Evolutionary conservation across 2,888 invertebrate genomes (phyloP).

Genomic region (Plusia festucae): DNA sequence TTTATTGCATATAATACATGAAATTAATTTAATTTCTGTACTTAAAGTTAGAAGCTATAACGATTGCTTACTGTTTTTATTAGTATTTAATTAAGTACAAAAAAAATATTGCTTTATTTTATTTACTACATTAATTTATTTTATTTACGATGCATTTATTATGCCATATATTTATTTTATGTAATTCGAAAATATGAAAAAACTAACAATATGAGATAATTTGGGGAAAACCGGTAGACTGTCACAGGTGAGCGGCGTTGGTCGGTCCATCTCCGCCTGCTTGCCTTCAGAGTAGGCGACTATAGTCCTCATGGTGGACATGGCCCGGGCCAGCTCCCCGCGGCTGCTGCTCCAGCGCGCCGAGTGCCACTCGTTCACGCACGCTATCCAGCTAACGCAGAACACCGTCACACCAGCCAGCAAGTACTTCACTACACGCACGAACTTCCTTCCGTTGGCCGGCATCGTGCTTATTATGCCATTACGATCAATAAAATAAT

Average conservation of each 20-base stretch:
- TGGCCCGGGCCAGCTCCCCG: slow-evolving; percentile 45
- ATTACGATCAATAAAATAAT: slow-evolving; percentile 55
- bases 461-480: slow-evolving; percentile 69
- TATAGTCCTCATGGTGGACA: slow-evolving; percentile 88
- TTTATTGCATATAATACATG: background rate
- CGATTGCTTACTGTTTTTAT: background rate
- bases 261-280: slow-evolving; percentile 86
- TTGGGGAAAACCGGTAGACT: slow-evolving; percentile 77
- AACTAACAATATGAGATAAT: slow-evolving; percentile 77
- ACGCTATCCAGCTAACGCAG: slow-evolving; percentile 84
- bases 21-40: slow-evolving; percentile 1
- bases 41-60: background rate
- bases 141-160: background rate
- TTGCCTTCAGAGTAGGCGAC: slow-evolving; percentile 90
- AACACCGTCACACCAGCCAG: slow-evolving; percentile 81
- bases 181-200: slow-evolving; percentile 10
- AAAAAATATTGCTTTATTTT: background rate
- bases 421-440: slow-evolving; percentile 78
- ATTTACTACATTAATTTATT: too few species aligned
- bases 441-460: slow-evolving; percentile 73
- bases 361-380: slow-evolving; percentile 81
- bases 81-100: background rate
- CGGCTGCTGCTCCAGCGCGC: slow-evolving; percentile 71
- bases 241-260: slow-evolving; percentile 81
- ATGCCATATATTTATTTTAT: background rate